Evolutionary conservation across 2,888 invertebrate genomes (phyloP).

Genomic region (Isoperla grammatica): DNA sequence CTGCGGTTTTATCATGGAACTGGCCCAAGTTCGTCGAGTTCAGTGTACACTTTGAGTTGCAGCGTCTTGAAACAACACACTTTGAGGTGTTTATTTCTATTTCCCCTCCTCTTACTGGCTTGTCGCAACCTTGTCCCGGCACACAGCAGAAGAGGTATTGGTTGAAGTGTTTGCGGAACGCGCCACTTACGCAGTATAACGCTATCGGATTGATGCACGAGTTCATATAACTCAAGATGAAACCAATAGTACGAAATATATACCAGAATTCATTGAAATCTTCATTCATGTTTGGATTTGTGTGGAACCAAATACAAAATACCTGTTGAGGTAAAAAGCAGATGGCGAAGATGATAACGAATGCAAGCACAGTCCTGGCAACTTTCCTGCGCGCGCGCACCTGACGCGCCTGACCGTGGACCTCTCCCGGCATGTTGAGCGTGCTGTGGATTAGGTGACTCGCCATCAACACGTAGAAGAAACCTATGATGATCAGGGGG

Average conservation of each 20-base stretch:
- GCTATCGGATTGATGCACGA: slow-evolving; percentile 93
- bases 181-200: slow-evolving; percentile 86
- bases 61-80: slow-evolving; percentile 6
- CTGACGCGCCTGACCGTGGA: slow-evolving; percentile 53
- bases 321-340: slow-evolving; percentile 56
- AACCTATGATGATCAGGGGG: slow-evolving; percentile 76
- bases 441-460: slow-evolving; percentile 75
- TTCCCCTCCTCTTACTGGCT: neutral
- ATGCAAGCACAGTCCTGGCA: slow-evolving; percentile 79
- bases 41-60: slow-evolving; percentile 18
- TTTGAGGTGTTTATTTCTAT: slow-evolving; percentile 2
- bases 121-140: neutral
- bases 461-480: slow-evolving; percentile 88
- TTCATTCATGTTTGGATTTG: slow-evolving; percentile 41
- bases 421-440: slow-evolving; percentile 74
- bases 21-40: slow-evolving; percentile 20
- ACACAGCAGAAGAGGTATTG: slow-evolving; percentile 54
- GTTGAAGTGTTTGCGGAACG: slow-evolving; percentile 86
- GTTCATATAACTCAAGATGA: slow-evolving; percentile 75
- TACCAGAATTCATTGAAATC: slow-evolving; percentile 85
- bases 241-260: slow-evolving; percentile 73
- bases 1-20: slow-evolving; percentile 2
- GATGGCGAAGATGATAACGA: slow-evolving; percentile 81
- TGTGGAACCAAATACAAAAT: slow-evolving; percentile 81
- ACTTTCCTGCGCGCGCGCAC: slow-evolving; percentile 50